Percentiles rank a stretch among this genome's conserved stretches.
phyloP scores from a whole-genome alignment of 2,113 vertebrate genomes.

The Embiotoca jacksoni region DNA sequence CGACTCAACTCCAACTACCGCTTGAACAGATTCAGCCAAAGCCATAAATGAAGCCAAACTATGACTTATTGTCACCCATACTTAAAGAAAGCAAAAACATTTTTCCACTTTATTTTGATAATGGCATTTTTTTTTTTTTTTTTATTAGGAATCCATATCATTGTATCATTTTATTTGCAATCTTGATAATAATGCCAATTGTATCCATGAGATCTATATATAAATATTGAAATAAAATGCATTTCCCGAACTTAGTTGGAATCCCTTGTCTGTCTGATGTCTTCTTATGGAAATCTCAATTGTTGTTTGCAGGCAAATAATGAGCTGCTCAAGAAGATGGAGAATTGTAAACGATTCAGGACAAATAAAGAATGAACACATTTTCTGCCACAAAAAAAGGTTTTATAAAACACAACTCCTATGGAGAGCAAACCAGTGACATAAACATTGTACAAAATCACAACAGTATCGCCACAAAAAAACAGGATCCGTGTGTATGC shows the following conservation, averaged over 20 bases:
- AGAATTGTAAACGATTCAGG: not conserved
- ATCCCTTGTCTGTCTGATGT: not conserved
- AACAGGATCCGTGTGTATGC: constrained; percentile 7
- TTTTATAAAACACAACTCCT: not conserved
- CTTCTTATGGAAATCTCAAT: too few species aligned
- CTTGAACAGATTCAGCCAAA: constrained; percentile 83
- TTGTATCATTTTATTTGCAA: constrained; percentile 54
- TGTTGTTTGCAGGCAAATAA: too few species aligned
- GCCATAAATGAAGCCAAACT: constrained; percentile 71
- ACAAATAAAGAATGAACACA: not conserved
- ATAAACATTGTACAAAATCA: constrained; percentile 21
- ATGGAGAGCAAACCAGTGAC: not conserved
- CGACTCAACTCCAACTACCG: constrained; percentile 85
- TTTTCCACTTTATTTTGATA: constrained; percentile 68
- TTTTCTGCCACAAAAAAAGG: not conserved
- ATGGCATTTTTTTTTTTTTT: constrained; percentile 68
- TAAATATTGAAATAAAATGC: constrained; percentile 61
- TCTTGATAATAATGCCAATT: constrained; percentile 49
- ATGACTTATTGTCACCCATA: not conserved
- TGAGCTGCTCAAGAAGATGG: not conserved
- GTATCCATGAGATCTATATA: constrained; percentile 22
- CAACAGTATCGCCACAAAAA: constrained; percentile 18
- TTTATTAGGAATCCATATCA: constrained; percentile 51
- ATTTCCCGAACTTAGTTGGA: constrained; percentile 7
- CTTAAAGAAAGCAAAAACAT: constrained; percentile 22